These are phyloP conservation scores for Rattus norvegicus DNA, from an alignment of 2,113 vertebrate genomes.

Conservation along the genomic window GRCr8 NC_086022.1:62707001-62707500, in stretches of 20 bases:
- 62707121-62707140: background rate
- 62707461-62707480: background rate
- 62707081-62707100: background rate
- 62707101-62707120: background rate
- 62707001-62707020: background rate
- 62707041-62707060: background rate
- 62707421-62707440: background rate
- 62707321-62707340: background rate
- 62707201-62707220: background rate
- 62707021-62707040: background rate
- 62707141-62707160: background rate
- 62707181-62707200: background rate
- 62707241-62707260: background rate
- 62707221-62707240: background rate
- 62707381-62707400: background rate
- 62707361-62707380: background rate
- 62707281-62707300: background rate
- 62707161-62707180: background rate
- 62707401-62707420: background rate
- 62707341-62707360: background rate
- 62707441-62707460: background rate
- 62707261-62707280: background rate
- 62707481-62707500: background rate
- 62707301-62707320: background rate
- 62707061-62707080: background rate